phyloP scores from a whole-genome alignment of 2,888 invertebrate genomes.

The Synergus itoensis region DNA sequence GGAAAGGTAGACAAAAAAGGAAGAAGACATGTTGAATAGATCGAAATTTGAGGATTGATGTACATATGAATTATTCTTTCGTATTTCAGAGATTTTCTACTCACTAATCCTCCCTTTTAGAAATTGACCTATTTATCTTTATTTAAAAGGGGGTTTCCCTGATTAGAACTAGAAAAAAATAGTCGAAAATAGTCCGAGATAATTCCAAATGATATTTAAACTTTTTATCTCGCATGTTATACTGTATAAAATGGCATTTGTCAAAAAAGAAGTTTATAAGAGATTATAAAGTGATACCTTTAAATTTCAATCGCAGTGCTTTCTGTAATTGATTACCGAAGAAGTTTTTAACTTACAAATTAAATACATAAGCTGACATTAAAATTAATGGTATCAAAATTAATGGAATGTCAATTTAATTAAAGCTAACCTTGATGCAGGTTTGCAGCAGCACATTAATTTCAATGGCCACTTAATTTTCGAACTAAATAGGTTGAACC shows the following conservation, averaged over 20 bases:
- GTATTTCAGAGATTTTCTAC: background rate
- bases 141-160: too few relatives aligned
- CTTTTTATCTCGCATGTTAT: too few relatives aligned
- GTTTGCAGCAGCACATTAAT: slow-evolving; percentile 7
- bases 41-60: background rate
- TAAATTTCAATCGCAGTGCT: background rate
- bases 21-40: slow-evolving; percentile 4
- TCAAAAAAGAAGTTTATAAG: too few relatives aligned
- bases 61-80: background rate
- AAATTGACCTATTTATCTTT: too few relatives aligned
- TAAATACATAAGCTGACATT: background rate
- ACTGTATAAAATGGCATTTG: too few relatives aligned
- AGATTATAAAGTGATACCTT: too few relatives aligned
- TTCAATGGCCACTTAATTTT: slow-evolving; percentile 22
- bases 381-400: background rate
- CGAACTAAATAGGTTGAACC: slow-evolving; percentile 15
- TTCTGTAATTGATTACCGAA: background rate
- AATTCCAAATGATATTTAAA: too few relatives aligned
- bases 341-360: background rate
- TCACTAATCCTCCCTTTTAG: too few relatives aligned
- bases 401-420: slow-evolving; percentile 22
- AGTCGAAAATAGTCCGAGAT: too few relatives aligned
- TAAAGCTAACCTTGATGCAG: slow-evolving; percentile 4
- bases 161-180: too few relatives aligned
- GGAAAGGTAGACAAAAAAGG: slow-evolving; percentile 6